Base-by-base conservation (phyloP, 2,888 invertebrate genomes). In the Ophioninae sp. region DNA sequence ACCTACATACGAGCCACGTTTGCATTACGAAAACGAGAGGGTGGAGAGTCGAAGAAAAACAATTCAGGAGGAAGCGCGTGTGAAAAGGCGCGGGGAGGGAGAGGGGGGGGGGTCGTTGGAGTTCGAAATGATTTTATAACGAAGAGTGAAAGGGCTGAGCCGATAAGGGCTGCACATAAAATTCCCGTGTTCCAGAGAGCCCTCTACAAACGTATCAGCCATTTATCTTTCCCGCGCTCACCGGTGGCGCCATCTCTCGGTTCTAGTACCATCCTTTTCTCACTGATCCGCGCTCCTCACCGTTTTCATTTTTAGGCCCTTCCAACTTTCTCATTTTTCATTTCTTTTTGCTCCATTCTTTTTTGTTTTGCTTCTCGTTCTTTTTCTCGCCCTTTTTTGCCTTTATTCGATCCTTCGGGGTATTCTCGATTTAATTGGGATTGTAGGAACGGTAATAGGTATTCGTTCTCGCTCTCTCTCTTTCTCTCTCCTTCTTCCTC, bases 401-500 rank as follows among this genome's bases (percentile, higher is more conserved):
- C 64, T 81, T 67, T 77, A 81, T 85, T 69, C 87, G 87, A 88
- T 87, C 86, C 86, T 86, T 72, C 86, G 84, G 79, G 20, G 41
- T 81, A 73, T 65, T 73, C 50, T 62, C 62, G 84, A 83, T 90
- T 88, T 90, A 90, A 90, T 90, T 90, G 89, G 89, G 90, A 88
- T 89, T 88, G 89, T 87, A 83, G 86, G 80, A 79, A 81, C 87
- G 44, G 69, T 88, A 89, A 90, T 90, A 88, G 87, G 89, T 88
- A 86, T 82, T 77, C 69, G 72, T 50, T 61, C 79, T 62, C 30
- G 50, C 74, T 62, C 68, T 56, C 44, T 44, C 13, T 17, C 50
- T 50, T 3, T 79, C 62, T 81, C 57, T 56, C 10, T 73, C 10
- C 10, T 30, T 50, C 50, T 17, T 17, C 13, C 13, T 79, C 62